phyloP scores from a whole-genome alignment of 2,797 vertebrate genomes.

The Thamnophis elegans region DNA sequence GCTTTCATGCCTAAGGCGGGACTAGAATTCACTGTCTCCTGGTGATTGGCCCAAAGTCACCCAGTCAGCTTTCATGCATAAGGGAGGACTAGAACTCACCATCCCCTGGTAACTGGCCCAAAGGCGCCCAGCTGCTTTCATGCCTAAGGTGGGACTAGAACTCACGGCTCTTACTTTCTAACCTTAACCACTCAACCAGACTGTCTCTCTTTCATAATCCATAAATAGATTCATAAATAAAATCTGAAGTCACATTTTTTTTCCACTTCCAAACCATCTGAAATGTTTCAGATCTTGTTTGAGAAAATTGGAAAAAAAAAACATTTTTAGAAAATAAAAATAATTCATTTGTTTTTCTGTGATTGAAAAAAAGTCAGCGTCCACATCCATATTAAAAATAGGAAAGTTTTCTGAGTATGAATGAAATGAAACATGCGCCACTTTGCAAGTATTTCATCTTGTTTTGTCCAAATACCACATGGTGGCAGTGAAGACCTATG shows the following conservation, averaged over 20 bases:
- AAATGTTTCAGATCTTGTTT: neutral
- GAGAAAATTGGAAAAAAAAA: neutral
- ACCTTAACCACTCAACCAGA: neutral
- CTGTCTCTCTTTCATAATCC: neutral
- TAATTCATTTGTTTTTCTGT: neutral
- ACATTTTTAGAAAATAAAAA: neutral
- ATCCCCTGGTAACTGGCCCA: neutral
- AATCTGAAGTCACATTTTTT: neutral
- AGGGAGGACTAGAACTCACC: neutral
- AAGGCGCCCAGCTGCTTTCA: neutral
- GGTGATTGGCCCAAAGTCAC: neutral
- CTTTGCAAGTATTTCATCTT: neutral
- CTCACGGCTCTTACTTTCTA: neutral
- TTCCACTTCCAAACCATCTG: neutral
- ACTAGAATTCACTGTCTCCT: neutral
- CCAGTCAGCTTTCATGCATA: neutral
- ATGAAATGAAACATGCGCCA: neutral
- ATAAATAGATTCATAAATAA: neutral
- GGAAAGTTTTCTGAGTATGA: neutral
- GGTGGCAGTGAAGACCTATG: neutral
- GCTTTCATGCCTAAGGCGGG: fast-evolving
- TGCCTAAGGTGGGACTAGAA: neutral
- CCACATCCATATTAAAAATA: neutral
- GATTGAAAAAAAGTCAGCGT: neutral
- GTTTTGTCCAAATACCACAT: neutral